Percentiles rank a stretch among this genome's conserved stretches.
phyloP scores from a whole-genome alignment of 1,140 invertebrate genomes.

The Riptortus pedestris region DNA sequence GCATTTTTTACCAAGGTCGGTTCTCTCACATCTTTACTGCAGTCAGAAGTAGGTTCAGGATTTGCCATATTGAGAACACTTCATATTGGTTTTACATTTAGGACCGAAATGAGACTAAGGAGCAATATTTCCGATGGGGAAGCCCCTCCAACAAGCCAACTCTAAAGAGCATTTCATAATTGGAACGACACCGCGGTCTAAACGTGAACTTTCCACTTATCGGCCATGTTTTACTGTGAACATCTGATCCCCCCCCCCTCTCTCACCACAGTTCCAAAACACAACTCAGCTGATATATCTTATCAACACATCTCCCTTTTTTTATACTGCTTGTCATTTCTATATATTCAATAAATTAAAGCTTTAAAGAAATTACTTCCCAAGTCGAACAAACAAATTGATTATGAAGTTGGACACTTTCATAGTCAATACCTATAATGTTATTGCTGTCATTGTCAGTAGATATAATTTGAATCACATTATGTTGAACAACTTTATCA shows the following conservation, averaged over 20 bases:
- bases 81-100: slow-evolving; percentile 2
- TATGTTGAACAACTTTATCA: too few species aligned
- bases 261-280: neutral
- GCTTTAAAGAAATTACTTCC: too few species aligned
- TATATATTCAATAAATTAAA: too few species aligned
- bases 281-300: slow-evolving; percentile 8
- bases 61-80: slow-evolving; percentile 11
- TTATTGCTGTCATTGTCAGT: too few species aligned
- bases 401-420: too few species aligned
- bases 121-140: slow-evolving; percentile 4
- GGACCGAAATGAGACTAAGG: slow-evolving; percentile 8
- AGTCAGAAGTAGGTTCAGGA: neutral
- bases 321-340: too few species aligned
- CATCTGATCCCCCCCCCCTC: slow-evolving; percentile 3
- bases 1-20: slow-evolving; percentile 12
- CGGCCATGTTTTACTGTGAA: slow-evolving; percentile 14
- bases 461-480: too few species aligned
- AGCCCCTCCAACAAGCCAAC: neutral
- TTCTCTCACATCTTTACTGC: slow-evolving; percentile 10
- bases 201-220: neutral
- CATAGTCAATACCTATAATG: too few species aligned
- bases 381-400: too few species aligned
- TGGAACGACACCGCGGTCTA: slow-evolving; percentile 8
- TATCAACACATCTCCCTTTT: too few species aligned
- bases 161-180: slow-evolving; percentile 6